Evolutionary conservation across 2,888 invertebrate genomes (phyloP), one percentile per base, ranked within the genome.

Genomic region (Mesorhabditis sp.): DNA sequence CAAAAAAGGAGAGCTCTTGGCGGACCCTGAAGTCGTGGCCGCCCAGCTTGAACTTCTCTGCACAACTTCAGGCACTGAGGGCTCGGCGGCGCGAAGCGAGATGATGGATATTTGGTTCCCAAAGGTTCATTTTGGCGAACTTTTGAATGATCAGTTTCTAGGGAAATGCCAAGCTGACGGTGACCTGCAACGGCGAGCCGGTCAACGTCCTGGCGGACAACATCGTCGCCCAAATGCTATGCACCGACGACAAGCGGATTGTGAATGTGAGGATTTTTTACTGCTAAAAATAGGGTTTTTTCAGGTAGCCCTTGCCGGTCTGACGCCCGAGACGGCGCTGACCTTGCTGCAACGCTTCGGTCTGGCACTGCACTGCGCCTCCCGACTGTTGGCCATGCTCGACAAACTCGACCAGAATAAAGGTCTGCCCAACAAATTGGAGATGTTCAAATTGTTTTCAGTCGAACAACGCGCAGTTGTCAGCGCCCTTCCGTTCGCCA

Each of bases 341-440:
- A n/a, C 58, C n/a, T n/a, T 50, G 7, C n/a, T 50, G n/a, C 58
- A n/a, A 50, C 58, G 58, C 7, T 50, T 50, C 58, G 58, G 58
- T 13, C n/a, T 50, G n/a, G 58, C 58, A 2, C 58, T 50, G n/a
- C 7, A 50, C n/a, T 50, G 58, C n/a, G 58, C 58, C n/a, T 50
- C 58, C n/a, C 58, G 58, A 2, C 58, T 50, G n/a, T n/a, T 50
- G 7, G 2, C n/a, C 10, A 50, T 50, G 58, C 58, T 50, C 58
- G 58, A 50, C 58, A 50, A 50, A 50, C 58, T 50, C n/a, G n/a
- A 50, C 10, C 7, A 13, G 7, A n/a, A 50, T n/a, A 13, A 13
- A n/a, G 58, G 58, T 50, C 58, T 50, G n/a, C n/a, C 7, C n/a
- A 13, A 50, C 58, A 50, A n/a, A 13, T 50, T 50, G n/a, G n/a